Evolutionary conservation across 2,113 vertebrate genomes (phyloP).

Genomic region (Neogale vison): DNA sequence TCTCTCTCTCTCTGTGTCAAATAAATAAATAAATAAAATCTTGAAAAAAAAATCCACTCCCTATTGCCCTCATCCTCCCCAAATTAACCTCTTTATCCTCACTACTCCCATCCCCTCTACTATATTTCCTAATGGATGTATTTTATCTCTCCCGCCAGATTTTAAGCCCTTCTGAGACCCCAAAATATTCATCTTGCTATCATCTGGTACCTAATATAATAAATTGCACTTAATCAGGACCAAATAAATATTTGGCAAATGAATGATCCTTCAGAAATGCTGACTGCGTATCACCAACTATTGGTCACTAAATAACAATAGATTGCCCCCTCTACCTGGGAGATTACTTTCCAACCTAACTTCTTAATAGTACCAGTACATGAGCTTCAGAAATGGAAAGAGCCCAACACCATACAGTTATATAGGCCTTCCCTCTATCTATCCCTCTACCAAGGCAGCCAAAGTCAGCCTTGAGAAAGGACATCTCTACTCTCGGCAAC

Average conservation of each 20-base stretch:
- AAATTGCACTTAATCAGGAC: not conserved
- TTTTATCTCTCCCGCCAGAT: not conserved
- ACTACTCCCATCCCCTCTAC: not conserved
- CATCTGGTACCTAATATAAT: not conserved
- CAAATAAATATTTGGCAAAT: constrained; percentile 30
- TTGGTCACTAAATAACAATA: not conserved
- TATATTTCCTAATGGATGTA: not conserved
- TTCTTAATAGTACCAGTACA: not conserved
- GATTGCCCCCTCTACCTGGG: not conserved
- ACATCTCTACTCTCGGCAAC: not conserved
- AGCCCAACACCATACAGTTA: not conserved
- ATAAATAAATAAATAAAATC: too few species aligned
- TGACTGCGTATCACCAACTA: not conserved
- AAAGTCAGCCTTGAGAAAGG: constrained; percentile 2
- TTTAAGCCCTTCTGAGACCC: constrained; percentile 5
- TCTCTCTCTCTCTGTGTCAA: too few species aligned
- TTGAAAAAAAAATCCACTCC: not conserved
- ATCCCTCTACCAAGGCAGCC: not conserved
- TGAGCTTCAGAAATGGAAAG: constrained; percentile 27
- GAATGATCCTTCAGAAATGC: constrained; percentile 12
- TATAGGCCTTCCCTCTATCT: not conserved
- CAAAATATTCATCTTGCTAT: not conserved
- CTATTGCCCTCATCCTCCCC: not conserved
- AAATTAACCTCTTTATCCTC: not conserved
- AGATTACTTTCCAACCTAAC: not conserved